Conservation (phyloP, 2,888 invertebrate genomes). For the Phaonia tiefii region DNA sequence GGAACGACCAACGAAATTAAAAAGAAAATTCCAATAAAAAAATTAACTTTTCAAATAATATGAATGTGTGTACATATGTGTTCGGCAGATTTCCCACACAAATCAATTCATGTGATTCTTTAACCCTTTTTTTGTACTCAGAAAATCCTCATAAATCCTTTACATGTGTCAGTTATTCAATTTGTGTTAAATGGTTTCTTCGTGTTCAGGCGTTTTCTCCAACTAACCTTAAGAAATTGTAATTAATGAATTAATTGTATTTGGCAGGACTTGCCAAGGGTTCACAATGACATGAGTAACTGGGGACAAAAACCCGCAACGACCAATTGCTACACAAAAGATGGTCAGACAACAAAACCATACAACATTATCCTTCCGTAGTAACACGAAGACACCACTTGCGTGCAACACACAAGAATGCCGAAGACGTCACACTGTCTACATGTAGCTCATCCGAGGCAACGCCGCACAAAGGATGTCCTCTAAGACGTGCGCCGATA, state of each 20-base stretch:
- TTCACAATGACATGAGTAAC: slow-evolving; percentile 60
- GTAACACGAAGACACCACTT: slow-evolving; percentile 60
- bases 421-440: slow-evolving; percentile 52
- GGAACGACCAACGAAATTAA: no score
- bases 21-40: no score
- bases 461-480: slow-evolving; percentile 33
- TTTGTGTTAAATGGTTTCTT: neutral
- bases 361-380: slow-evolving; percentile 19
- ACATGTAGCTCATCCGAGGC: neutral
- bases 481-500: slow-evolving; percentile 3
- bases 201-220: slow-evolving; percentile 16
- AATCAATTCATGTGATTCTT: slow-evolving; percentile 23
- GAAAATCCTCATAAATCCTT: slow-evolving; percentile 27
- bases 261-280: slow-evolving; percentile 40
- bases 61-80: no score
- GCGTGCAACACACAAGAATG: slow-evolving; percentile 25
- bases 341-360: slow-evolving; percentile 33
- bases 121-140: slow-evolving; percentile 10
- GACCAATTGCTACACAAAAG: slow-evolving; percentile 38
- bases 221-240: slow-evolving; percentile 25
- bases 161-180: slow-evolving; percentile 28
- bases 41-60: no score
- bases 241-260: slow-evolving; percentile 57
- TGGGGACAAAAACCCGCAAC: slow-evolving; percentile 57
- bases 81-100: neutral